phyloP scores from a whole-genome alignment of 2,797 vertebrate genomes.

The Decapterus maruadsi region DNA sequence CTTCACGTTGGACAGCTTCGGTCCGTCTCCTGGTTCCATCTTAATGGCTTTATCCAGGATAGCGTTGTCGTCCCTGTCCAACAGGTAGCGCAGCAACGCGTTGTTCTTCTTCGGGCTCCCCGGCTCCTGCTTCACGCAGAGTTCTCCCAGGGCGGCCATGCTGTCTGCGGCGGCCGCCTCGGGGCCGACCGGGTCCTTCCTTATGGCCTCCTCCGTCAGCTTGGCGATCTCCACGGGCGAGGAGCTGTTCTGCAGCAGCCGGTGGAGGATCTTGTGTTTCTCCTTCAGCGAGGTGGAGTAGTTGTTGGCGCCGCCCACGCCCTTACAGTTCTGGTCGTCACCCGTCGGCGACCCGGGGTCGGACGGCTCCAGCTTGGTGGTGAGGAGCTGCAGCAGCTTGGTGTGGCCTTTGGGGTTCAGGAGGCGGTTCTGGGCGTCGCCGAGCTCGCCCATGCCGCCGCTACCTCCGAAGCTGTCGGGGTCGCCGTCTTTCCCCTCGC shows the following conservation, averaged over 20 bases:
- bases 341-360: slow-evolving; percentile 90
- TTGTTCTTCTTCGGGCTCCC: slow-evolving; percentile 98
- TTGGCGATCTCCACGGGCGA: slow-evolving; percentile 96
- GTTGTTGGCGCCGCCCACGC: slow-evolving; percentile 70
- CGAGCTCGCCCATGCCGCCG: slow-evolving; percentile 53
- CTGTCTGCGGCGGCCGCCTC: slow-evolving; percentile 82
- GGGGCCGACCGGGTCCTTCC: slow-evolving; percentile 90
- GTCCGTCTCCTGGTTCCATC: slow-evolving; percentile 88
- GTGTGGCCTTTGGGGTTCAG: slow-evolving; percentile 94
- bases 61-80: slow-evolving; percentile 95
- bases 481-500: slow-evolving; percentile 51
- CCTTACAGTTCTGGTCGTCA: slow-evolving; percentile 87
- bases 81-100: slow-evolving; percentile 95
- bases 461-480: slow-evolving; percentile 32
- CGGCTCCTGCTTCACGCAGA: slow-evolving; percentile 92
- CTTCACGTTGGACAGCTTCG: slow-evolving; percentile 89
- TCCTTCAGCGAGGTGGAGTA: slow-evolving; percentile 96
- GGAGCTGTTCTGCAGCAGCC: slow-evolving; percentile 96
- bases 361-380: slow-evolving; percentile 93
- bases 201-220: slow-evolving; percentile 95
- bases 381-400: slow-evolving; percentile 96
- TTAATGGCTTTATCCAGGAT: slow-evolving; percentile 93
- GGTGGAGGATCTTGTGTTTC: slow-evolving; percentile 99
- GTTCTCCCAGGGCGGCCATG: slow-evolving; percentile 82
- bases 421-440: slow-evolving; percentile 87